A percentile compares a stretch with the other conserved stretches of the same genome.
phyloP scores from a whole-genome alignment of 1,140 invertebrate genomes.

The Streblospio benedicti region DNA sequence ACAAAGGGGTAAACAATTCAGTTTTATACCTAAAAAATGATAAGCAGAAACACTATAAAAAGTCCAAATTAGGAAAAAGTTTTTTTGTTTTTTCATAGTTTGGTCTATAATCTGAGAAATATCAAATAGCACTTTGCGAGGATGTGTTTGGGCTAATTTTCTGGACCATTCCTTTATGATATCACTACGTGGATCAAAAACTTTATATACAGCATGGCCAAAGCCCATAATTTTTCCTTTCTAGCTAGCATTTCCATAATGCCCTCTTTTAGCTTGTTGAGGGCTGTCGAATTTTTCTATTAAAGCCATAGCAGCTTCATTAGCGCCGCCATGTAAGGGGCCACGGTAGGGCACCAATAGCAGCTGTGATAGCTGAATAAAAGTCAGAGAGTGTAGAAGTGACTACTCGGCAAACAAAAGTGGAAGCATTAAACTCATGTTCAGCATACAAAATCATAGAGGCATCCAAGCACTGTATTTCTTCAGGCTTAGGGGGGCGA shows the following conservation, averaged over 20 bases:
- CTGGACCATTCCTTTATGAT: not conserved
- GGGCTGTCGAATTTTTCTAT: not conserved
- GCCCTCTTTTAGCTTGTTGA: not conserved
- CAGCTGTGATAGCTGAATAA: not conserved
- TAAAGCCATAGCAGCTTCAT: not conserved
- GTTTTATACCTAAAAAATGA: too few species aligned
- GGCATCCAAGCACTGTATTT: slow-evolving; percentile 6
- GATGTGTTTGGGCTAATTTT: not conserved
- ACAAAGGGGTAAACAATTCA: too few species aligned
- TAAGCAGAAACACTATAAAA: too few species aligned
- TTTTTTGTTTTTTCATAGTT: not conserved
- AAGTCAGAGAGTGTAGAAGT: not conserved
- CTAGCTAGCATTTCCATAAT: not conserved
- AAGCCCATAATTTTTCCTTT: not conserved
- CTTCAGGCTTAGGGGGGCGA: not conserved
- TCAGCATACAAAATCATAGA: slow-evolving; percentile 18
- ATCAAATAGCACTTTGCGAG: not conserved
- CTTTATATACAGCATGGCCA: not conserved
- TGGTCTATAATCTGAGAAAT: not conserved
- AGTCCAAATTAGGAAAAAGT: slow-evolving; percentile 1
- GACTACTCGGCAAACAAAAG: slow-evolving; percentile 13
- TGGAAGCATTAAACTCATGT: slow-evolving; percentile 17
- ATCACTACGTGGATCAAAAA: not conserved
- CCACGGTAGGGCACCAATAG: not conserved
- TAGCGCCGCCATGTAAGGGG: not conserved